Evolutionary conservation across 2,888 invertebrate genomes (phyloP), one percentile per base, ranked within the genome.

Genomic region (Tetanocera ferruginea): DNA sequence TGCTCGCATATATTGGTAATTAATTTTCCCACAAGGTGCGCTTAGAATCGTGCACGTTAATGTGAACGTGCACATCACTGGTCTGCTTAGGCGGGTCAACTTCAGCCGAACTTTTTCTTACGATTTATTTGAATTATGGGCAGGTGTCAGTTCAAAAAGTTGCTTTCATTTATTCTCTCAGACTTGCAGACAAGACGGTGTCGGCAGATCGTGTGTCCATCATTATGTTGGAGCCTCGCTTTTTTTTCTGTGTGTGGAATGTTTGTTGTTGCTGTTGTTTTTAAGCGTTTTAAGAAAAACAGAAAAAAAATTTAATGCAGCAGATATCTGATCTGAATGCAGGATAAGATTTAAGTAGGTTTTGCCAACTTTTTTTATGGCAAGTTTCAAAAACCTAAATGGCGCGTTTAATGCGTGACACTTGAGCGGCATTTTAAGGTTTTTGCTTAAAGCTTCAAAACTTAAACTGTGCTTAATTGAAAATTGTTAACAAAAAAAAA

Each of bases 81-180:
- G n/a, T 25, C 43, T 37, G 49, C 19, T 25, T 60, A 28, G 25
- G 64, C 28, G 34, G 64, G 43, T 19, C 34, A 64, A 28, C n/a
- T 14, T 5, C 64, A 19, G 64, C n/a, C n/a, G n/a, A 0, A 52
- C 34, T 25, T 49, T 51, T 69, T 69, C 28, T 69, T 49, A n/a
- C 52, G 51, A 66, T 66, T 51, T 72, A 55, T 67, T 52, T 75
- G 51, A 75, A 62, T 75, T 67, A 75, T 75, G 75, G 80, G 81
- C 83, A 83, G 83, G 82, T 82, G 83, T 82, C 83, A 82, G 82
- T 76, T 78, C 73, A 78, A 80, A 81, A 79, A 78, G 81, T 80
- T 79, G 78, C 76, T 79, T 80, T 78, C 81, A 83, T 83, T 83
- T 82, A 82, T 83, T 80, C 79, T 76, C 34, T 64, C 66, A 57